Evolutionary conservation across 2,113 vertebrate genomes (phyloP).

Genomic region (Brienomyrus longianalis): DNA sequence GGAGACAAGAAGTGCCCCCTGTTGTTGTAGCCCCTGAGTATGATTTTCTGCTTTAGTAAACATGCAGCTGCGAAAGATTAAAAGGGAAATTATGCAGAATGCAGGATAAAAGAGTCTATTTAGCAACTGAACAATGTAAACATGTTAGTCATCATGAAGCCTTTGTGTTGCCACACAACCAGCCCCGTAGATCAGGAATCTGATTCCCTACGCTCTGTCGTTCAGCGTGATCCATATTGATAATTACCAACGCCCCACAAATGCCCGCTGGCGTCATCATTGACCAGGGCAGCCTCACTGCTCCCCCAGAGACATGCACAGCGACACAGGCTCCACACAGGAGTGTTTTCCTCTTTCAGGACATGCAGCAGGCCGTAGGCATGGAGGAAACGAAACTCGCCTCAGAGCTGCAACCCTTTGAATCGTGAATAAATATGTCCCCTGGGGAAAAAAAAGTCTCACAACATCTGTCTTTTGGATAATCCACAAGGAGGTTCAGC

Average conservation of each 20-base stretch:
- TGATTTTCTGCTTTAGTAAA: neutral
- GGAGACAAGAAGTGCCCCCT: neutral
- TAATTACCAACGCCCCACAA: neutral
- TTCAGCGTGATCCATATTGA: neutral
- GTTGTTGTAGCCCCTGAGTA: too few species aligned
- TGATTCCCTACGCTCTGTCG: neutral
- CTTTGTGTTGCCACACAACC: neutral
- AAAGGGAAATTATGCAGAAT: neutral
- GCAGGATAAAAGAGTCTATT: neutral
- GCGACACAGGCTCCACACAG: neutral
- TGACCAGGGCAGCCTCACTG: neutral
- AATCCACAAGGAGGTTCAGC: neutral
- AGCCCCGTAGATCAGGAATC: neutral
- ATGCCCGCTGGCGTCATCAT: neutral
- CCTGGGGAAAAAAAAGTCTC: neutral
- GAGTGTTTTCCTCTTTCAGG: neutral
- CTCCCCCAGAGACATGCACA: neutral
- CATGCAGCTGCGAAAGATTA: neutral
- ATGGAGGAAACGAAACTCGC: neutral
- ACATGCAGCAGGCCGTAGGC: neutral
- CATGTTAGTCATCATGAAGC: slow-evolving; percentile 1
- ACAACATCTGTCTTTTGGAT: neutral
- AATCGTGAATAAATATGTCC: neutral
- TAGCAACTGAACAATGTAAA: neutral
- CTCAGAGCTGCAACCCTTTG: neutral